Conservation (phyloP, 2,888 invertebrate species). For the Dicycla oo region DNA sequence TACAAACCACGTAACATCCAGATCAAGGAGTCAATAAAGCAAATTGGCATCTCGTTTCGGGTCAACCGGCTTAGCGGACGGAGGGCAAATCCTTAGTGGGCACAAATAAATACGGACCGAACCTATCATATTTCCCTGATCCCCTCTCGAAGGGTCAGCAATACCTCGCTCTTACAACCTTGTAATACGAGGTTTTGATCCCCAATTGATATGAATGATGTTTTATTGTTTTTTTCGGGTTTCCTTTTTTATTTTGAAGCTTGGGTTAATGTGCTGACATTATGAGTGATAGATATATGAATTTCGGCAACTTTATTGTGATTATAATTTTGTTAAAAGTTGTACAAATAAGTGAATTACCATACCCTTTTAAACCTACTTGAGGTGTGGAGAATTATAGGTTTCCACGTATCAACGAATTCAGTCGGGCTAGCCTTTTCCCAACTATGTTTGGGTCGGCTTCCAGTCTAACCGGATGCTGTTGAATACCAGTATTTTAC, state of each 20-base stretch:
- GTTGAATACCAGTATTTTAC: too few relatives aligned
- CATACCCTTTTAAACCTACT: not conserved
- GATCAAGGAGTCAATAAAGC: conserved; percentile 81
- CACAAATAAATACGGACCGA: conserved; percentile 88
- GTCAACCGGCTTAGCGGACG: conserved; percentile 86
- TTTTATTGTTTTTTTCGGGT: conserved; percentile 74
- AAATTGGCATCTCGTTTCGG: conserved; percentile 87
- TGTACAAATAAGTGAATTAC: not conserved
- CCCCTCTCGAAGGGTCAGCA: conserved; percentile 87
- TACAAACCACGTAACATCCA: conserved; percentile 61
- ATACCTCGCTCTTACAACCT: conserved; percentile 67
- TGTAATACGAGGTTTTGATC: conserved; percentile 75
- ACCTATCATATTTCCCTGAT: conserved; percentile 88
- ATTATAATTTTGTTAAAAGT: not conserved
- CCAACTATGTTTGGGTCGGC: too few relatives aligned
- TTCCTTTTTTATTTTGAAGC: conserved; percentile 9
- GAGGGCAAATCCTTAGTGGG: conserved; percentile 85
- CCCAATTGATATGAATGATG: conserved; percentile 75
- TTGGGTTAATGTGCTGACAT: conserved; percentile 23
- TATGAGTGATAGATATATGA: not conserved
- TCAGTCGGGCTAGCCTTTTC: too few relatives aligned
- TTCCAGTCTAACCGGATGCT: too few relatives aligned
- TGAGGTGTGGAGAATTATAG: not conserved
- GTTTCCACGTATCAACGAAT: not conserved
- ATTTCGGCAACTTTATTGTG: too few relatives aligned